phyloP scores from a whole-genome alignment of 2,113 vertebrate species.

The Callithrix jacchus region DNA sequence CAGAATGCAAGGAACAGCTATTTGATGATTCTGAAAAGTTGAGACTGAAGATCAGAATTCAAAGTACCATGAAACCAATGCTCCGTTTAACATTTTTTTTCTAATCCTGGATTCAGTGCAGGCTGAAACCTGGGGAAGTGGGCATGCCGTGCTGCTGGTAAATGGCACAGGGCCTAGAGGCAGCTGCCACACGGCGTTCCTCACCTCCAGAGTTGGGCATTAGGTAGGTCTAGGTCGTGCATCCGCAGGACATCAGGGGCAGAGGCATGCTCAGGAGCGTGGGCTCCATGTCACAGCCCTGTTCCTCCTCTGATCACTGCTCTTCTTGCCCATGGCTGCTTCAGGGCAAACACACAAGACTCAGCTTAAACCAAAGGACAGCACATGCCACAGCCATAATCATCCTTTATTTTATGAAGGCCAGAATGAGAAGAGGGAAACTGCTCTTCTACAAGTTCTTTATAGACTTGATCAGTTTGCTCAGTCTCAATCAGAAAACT shows the following conservation, averaged over 20 bases:
- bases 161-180: neutral
- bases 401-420: neutral
- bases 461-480: neutral
- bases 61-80: neutral
- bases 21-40: neutral
- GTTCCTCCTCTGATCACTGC: accelerated
- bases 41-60: neutral
- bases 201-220: no score
- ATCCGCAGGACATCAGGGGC: accelerated
- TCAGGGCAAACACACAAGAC: neutral
- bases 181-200: neutral
- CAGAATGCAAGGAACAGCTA: neutral
- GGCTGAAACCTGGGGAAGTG: neutral
- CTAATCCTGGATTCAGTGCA: neutral
- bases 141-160: accelerated
- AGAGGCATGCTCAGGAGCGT: accelerated
- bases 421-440: conserved; percentile 27
- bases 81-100: no score
- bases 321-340: neutral
- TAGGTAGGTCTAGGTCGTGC: accelerated
- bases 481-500: neutral
- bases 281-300: neutral
- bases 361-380: neutral
- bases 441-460: neutral
- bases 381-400: accelerated